phyloP scores from a whole-genome alignment of 2,797 vertebrate species.

The Amazona finschi region DNA sequence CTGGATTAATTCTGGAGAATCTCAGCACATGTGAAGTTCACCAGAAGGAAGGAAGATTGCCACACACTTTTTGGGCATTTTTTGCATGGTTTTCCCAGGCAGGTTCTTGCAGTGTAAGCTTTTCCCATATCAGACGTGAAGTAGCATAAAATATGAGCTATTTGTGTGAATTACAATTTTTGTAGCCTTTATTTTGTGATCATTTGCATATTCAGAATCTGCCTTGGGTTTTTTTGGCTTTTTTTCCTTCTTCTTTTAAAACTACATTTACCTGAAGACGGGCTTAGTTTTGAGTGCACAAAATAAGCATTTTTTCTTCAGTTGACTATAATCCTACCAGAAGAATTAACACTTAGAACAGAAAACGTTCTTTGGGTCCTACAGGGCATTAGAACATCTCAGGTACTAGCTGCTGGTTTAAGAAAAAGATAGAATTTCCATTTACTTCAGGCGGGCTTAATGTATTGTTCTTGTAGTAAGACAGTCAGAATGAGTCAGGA shows the following conservation, averaged over 20 bases:
- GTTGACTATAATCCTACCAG: slow-evolving; percentile 54
- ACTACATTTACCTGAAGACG: slow-evolving; percentile 37
- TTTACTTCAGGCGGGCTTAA: slow-evolving; percentile 91
- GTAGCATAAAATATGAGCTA: not conserved
- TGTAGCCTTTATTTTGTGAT: not conserved
- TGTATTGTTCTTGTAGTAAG: slow-evolving; percentile 90
- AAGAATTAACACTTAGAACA: slow-evolving; percentile 47
- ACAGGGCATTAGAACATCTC: slow-evolving; percentile 87
- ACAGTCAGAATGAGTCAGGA: slow-evolving; percentile 90
- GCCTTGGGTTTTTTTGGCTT: slow-evolving; percentile 24
- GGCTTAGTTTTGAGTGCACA: slow-evolving; percentile 30
- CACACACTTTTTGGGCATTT: not conserved
- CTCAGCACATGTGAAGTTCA: not conserved
- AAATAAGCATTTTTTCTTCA: slow-evolving; percentile 46
- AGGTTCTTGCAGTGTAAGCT: not conserved
- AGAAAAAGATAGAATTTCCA: slow-evolving; percentile 97
- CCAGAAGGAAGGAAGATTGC: not conserved
- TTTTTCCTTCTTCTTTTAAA: not conserved
- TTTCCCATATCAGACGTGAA: slow-evolving; percentile 11
- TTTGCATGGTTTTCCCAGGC: not conserved
- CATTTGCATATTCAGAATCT: slow-evolving; percentile 45
- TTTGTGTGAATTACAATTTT: not conserved
- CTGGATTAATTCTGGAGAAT: not conserved
- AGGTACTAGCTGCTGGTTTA: slow-evolving; percentile 91
- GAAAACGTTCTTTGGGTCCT: slow-evolving; percentile 86